Base-by-base conservation (phyloP, 2,113 vertebrate genomes). In the Perccottus glenii region DNA sequence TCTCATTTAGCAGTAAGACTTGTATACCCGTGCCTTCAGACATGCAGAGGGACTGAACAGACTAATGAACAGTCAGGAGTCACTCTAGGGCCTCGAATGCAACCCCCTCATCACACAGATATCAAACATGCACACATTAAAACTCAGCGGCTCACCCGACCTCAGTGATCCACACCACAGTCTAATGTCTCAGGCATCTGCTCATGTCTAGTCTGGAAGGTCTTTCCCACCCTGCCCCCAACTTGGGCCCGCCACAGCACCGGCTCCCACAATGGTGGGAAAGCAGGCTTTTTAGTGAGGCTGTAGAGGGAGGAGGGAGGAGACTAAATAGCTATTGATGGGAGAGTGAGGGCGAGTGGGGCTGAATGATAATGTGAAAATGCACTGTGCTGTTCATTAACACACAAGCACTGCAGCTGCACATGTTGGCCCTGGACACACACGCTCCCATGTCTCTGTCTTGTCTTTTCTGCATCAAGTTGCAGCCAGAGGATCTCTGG, bases 161-260 rank as follows among this genome's bases (percentile, higher is more conserved):
- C 90, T 85, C 27, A 53, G 84, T 85, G 90, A 86, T 90, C 84
- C 53, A 60, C 82, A 78, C 83, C 86, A 91, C 87, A 85, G 87
- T 88, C 90, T 90, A 88, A 90, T 90, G 90, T 91, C 90, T 88
- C 85, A 85, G 88, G 90, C 90, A 91, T 91, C 90, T 91, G 90
- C 87, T 90, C 88, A 87, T 89, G 90, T 91, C 90, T 90, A 79
- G 90, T 89, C 88, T 91, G 84, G 88, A 89, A 84, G 86, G 83
- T 74, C 82, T 84, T 91, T 91, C 88, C 90, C 90, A 90, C 90
- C 90, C 90, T 91, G 85, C 90, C 90, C 89, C 90, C 77, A 85
- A 77, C 69, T 64, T 77, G 5, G 81, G 83, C 76, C 87, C 55
- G 62, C 82, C 38, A 49, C 82, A 78, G 76, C 80, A 90, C 86